Base-by-base conservation (phyloP, 2,113 vertebrate species). In the Zeus faber region DNA sequence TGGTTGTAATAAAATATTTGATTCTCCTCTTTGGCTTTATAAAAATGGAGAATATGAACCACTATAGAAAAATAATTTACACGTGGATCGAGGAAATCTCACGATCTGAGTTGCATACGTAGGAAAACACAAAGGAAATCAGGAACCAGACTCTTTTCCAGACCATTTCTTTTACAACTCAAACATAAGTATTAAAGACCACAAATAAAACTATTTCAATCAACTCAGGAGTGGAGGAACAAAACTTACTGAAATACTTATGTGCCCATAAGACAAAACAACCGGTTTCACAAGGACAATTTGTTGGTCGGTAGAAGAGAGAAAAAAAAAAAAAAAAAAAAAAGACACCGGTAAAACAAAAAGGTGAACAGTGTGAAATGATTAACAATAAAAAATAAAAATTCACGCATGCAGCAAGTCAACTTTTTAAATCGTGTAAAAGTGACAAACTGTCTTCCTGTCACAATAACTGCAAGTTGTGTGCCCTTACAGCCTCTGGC, bases 11-110 rank as follows among this genome's bases (percentile, higher is more conserved):
- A 88, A 90, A 86, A 87, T 86, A 82, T 64, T 73, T 69, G 35
- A 40, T 70, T 73, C 37, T 69, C 54, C 74, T 79, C 83, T 88
- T 89, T 87, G 83, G 83, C 85, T 81, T 70, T 76, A 64, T 62
- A 72, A 81, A 84, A 79, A 63, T 14, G 16, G 67, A 55, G 56
- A 16, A 50, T 1, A 37, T 61, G 14, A 43, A 54, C 62, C 9
- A 59, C 56, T 59, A 49, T 87, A 86, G 65, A 86, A 88, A 86
- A 85, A 88, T 80, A 84, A 70, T 78, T 74, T 65, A n/a, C n/a
- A n/a, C n/a, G 49, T 75, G 56, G 74, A 65, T 83, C 58, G 35
- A 21, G 16, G 18, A 17, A 54, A 3, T 60, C 25, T 58, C 58
- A 50, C 40, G 43, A 72, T 49, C 39, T 58, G 13, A 18, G 46